Evolutionary conservation across 2,888 invertebrate species (phyloP).

Genomic region (Ypsolopha scabrella): DNA sequence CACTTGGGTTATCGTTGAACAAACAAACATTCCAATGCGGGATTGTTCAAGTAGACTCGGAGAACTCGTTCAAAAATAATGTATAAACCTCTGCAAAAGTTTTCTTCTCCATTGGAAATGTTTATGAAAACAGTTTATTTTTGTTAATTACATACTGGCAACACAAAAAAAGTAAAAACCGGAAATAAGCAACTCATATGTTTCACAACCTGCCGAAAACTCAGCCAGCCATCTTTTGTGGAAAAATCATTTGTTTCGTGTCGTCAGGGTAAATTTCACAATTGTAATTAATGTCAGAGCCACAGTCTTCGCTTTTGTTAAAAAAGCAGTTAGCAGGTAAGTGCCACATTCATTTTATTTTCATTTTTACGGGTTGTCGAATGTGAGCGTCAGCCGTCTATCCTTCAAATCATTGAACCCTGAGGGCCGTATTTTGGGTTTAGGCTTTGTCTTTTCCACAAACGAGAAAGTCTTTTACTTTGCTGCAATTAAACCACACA

Average conservation of each 20-base stretch:
- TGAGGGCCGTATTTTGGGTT: conserved; percentile 55
- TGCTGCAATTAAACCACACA: not conserved
- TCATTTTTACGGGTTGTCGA: conserved; percentile 29
- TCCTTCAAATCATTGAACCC: conserved; percentile 64
- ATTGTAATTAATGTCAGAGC: conserved; percentile 94
- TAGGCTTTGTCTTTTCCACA: conserved; percentile 10
- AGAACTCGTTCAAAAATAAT: too few relatives aligned
- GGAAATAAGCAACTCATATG: conserved; percentile 65
- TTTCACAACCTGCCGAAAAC: conserved; percentile 67
- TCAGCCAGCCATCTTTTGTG: conserved; percentile 81
- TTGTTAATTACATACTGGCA: conserved; percentile 19
- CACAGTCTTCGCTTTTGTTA: conserved; percentile 94
- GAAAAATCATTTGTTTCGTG: conserved; percentile 79
- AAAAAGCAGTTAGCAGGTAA: conserved; percentile 96
- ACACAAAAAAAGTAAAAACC: conserved; percentile 28
- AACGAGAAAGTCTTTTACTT: conserved; percentile 14
- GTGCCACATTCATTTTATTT: conserved; percentile 28
- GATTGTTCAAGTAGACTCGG: too few relatives aligned
- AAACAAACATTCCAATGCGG: too few relatives aligned
- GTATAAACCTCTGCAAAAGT: too few relatives aligned
- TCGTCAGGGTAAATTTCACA: conserved; percentile 81
- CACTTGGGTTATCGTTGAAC: too few relatives aligned
- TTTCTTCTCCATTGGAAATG: too few relatives aligned
- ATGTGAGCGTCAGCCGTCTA: conserved; percentile 44
- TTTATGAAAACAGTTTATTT: not conserved